These are phyloP conservation scores for Hetaerina titia DNA, from an alignment of 2,888 invertebrate genomes.

Conservation along the genomic window DNA sequence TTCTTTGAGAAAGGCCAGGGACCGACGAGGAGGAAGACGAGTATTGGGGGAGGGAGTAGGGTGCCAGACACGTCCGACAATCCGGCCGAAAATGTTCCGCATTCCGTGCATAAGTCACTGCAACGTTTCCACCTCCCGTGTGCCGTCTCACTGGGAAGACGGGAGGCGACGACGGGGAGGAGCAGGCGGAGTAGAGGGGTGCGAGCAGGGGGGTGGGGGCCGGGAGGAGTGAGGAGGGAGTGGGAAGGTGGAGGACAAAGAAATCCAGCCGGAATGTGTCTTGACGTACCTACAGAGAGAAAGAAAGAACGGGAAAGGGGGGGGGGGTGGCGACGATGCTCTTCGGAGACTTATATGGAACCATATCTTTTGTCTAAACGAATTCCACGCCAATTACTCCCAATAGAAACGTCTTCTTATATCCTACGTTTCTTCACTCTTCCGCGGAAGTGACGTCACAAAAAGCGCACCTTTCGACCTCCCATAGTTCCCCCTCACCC, in stretches of 20 bases:
- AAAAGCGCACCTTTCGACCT: neutral
- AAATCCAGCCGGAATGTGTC: neutral
- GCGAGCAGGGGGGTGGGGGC: neutral
- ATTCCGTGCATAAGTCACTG: neutral
- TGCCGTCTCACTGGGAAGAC: neutral
- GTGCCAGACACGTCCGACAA: neutral
- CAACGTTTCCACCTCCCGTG: neutral
- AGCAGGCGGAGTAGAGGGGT: neutral
- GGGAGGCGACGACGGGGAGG: neutral
- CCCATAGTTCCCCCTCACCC: neutral
- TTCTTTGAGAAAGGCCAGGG: neutral
- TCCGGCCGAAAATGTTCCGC: constrained; percentile 1
- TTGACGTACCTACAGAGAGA: neutral
- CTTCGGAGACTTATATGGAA: neutral
- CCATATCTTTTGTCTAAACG: neutral
- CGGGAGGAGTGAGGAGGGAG: neutral
- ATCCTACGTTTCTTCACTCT: neutral
- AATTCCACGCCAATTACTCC: constrained; percentile 59
- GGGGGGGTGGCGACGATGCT: neutral
- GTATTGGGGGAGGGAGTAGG: neutral
- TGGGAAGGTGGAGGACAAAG: neutral
- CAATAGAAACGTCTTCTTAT: constrained; percentile 47
- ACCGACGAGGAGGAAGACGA: neutral
- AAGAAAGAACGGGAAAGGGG: neutral
- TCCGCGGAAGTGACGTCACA: neutral